Evolutionary conservation across 2,888 invertebrate species (phyloP).

Genomic region (Branchellion lobata): DNA sequence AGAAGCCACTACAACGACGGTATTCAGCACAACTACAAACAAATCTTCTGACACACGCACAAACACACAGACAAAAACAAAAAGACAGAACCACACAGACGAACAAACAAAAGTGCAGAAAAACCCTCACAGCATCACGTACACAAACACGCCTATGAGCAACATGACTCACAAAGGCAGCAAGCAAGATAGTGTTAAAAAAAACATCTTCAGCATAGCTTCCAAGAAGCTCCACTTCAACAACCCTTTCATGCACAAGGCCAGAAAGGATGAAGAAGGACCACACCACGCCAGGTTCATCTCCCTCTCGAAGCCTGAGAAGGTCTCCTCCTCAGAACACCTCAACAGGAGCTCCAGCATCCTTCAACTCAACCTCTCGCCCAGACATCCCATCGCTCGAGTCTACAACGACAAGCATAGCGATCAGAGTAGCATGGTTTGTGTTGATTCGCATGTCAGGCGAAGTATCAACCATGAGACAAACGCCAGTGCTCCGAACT

Average conservation of each 20-base stretch:
- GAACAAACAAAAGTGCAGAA: too few relatives aligned
- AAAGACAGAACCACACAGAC: too few relatives aligned
- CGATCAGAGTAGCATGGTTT: too few relatives aligned
- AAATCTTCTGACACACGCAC: too few relatives aligned
- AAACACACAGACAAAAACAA: too few relatives aligned
- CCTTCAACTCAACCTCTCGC: not conserved
- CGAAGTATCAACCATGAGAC: not conserved
- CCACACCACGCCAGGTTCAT: not conserved
- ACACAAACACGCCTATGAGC: not conserved
- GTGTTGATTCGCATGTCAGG: too few relatives aligned
- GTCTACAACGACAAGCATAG: too few relatives aligned
- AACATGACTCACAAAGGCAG: slow-evolving; percentile 1
- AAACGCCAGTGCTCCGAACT: not conserved
- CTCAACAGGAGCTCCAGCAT: not conserved
- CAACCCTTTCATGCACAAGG: not conserved
- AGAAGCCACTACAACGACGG: too few relatives aligned
- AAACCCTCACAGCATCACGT: too few relatives aligned
- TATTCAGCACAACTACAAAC: too few relatives aligned
- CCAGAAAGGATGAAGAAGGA: not conserved
- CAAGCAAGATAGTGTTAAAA: not conserved
- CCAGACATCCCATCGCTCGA: not conserved
- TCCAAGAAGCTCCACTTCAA: not conserved
- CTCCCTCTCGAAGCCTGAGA: not conserved
- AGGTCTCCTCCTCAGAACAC: not conserved
- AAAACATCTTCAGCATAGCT: slow-evolving; percentile 9